These are phyloP conservation scores for Hydrozoanthus gracilis DNA, from an alignment of 92 coral and sea anemone species.

Conservation along the genomic window DNA sequence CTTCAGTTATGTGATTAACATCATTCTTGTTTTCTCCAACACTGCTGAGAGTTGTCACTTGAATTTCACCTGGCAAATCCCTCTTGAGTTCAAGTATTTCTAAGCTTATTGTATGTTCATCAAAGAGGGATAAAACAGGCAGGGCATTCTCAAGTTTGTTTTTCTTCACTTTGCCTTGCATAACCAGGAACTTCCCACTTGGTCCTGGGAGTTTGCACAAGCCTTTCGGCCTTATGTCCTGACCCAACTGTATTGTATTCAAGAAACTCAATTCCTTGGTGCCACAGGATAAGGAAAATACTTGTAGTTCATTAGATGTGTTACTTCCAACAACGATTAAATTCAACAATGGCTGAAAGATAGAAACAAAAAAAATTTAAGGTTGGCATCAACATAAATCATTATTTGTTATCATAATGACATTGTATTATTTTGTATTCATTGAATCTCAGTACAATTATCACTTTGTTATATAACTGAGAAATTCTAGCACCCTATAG, in stretches of 20 bases:
- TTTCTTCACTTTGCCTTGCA: background rate
- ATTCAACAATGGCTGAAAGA: slow-evolving; percentile 17
- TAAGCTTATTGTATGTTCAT: slow-evolving; percentile 8
- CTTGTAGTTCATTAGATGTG: slow-evolving; percentile 26
- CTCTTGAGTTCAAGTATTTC: slow-evolving; percentile 2
- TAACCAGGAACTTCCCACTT: background rate
- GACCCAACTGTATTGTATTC: background rate
- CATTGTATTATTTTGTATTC: no score
- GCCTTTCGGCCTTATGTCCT: slow-evolving; percentile 14
- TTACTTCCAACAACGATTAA: slow-evolving; percentile 23
- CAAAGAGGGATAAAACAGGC: background rate
- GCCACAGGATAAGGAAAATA: slow-evolving; percentile 6
- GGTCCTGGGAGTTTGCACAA: background rate
- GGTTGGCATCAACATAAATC: no score
- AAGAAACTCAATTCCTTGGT: background rate
- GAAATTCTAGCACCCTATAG: no score
- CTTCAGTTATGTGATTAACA: background rate
- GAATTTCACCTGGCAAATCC: background rate
- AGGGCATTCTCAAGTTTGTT: background rate
- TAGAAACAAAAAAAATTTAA: background rate
- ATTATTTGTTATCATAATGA: no score
- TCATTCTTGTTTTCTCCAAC: background rate
- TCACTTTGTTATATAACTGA: no score
- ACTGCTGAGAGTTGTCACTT: background rate
- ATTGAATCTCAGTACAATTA: no score